Evolutionary conservation across 2,888 invertebrate genomes (phyloP), one percentile per base, ranked within the genome.

Genomic region (Spisula solida): DNA sequence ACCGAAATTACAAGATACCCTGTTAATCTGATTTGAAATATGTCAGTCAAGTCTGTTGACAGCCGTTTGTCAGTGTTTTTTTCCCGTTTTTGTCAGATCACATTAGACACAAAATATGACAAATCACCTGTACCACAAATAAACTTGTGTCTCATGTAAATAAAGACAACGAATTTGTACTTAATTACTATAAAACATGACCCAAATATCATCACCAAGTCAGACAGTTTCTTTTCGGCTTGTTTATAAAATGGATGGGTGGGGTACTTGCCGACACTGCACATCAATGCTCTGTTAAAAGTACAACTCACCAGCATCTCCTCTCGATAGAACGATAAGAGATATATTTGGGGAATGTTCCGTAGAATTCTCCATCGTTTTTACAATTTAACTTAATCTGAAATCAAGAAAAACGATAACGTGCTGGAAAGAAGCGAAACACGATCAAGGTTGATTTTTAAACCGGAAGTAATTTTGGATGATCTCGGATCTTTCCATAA

Each of bases 381-480:
- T 10, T 25, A 25, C 25, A 66, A 10, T 25, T 66, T 6, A 66
- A 66, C 25, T 6, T 25, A 66, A 66, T 66, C 60, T 25, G 60
- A 10, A n/a, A 20, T n/a, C 10, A 8, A 14, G 16, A 60, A 60
- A 25, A 20, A 60, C 60, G 60, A n/a, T n/a, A 25, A 25, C 60
- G 25, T 25, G n/a, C 20, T 12, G 12, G 25, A n/a, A 25, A 25
- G 5, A 56, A 56, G 0, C 56, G 56, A 20, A 56, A 56, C 56
- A n/a, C 56, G 56, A 56, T n/a, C 60, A 66, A 66, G 60, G 60
- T 66, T 66, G 60, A 66, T 66, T 66, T 66, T 25, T 66, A 66
- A 56, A 66, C 60, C 60, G 60, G 60, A 66, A 66, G 60, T 25
- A 60, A 18, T n/a, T 60, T 60, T n/a, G 60, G 60, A 60, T 20